Evolutionary conservation across 2,113 vertebrate genomes (phyloP).

Genomic region (Channa maculata): DNA sequence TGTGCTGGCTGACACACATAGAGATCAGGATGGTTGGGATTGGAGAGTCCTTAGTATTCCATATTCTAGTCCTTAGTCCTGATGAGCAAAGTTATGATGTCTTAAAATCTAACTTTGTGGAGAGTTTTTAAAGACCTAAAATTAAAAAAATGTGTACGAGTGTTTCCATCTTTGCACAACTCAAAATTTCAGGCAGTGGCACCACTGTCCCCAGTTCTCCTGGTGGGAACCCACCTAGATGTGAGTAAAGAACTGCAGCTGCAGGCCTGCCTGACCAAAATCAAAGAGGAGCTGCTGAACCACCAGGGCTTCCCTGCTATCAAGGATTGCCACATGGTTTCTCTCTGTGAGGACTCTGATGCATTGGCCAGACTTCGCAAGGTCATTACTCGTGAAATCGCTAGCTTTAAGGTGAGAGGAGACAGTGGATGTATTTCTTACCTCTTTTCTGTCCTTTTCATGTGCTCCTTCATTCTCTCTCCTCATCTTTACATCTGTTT

Average conservation of each 20-base stretch:
- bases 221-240: slow-evolving; percentile 94
- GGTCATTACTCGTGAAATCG: slow-evolving; percentile 88
- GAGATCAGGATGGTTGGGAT: neutral
- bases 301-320: slow-evolving; percentile 91
- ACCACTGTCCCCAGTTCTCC: slow-evolving; percentile 92
- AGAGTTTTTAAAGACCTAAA: too few species aligned
- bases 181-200: slow-evolving; percentile 86
- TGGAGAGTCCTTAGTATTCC: too few species aligned
- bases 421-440: neutral
- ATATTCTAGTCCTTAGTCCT: too few species aligned
- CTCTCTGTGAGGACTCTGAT: slow-evolving; percentile 89
- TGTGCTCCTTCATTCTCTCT: too few species aligned
- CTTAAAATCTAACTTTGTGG: too few species aligned
- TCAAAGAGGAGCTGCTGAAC: slow-evolving; percentile 88
- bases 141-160: too few species aligned
- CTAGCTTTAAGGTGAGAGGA: slow-evolving; percentile 88
- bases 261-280: slow-evolving; percentile 88
- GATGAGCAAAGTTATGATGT: too few species aligned
- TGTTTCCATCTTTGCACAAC: fast-evolving
- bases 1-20: neutral
- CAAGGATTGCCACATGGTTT: slow-evolving; percentile 89
- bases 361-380: slow-evolving; percentile 89
- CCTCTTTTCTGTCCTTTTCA: neutral
- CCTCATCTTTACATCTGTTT: too few species aligned
- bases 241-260: slow-evolving; percentile 87